phyloP scores from a whole-genome alignment of 1,140 invertebrate genomes.

The Eufriesea mexicana region DNA sequence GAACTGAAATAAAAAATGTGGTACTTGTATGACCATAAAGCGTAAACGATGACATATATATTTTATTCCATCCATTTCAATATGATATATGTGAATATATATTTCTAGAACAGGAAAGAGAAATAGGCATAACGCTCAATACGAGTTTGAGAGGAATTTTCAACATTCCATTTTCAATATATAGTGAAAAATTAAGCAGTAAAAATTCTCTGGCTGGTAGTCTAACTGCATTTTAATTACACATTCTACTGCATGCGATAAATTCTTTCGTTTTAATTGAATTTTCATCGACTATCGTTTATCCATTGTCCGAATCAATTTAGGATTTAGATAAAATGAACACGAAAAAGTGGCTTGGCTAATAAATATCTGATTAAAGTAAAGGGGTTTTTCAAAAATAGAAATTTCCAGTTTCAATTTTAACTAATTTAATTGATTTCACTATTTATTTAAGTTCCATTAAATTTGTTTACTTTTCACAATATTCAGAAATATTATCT shows the following conservation, averaged over 20 bases:
- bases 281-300: slow-evolving; percentile 2
- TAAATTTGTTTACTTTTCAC: too few relatives aligned
- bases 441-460: too few relatives aligned
- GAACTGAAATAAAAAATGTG: too few relatives aligned
- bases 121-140: background rate
- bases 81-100: background rate
- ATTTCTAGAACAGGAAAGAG: background rate
- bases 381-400: background rate
- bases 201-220: background rate
- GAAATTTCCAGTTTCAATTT: background rate
- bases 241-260: slow-evolving; percentile 10
- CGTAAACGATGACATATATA: too few relatives aligned
- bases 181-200: background rate
- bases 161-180: background rate
- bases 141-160: background rate
- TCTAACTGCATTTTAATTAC: slow-evolving; percentile 16
- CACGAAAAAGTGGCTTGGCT: background rate
- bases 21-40: too few relatives aligned
- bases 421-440: too few relatives aligned
- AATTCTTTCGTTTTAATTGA: slow-evolving; percentile 39
- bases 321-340: background rate
- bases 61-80: background rate
- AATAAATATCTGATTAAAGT: background rate
- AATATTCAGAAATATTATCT: too few relatives aligned
- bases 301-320: background rate